Evolutionary conservation across 2,888 invertebrate species (phyloP).

Genomic region (Tetanocera ferruginea): DNA sequence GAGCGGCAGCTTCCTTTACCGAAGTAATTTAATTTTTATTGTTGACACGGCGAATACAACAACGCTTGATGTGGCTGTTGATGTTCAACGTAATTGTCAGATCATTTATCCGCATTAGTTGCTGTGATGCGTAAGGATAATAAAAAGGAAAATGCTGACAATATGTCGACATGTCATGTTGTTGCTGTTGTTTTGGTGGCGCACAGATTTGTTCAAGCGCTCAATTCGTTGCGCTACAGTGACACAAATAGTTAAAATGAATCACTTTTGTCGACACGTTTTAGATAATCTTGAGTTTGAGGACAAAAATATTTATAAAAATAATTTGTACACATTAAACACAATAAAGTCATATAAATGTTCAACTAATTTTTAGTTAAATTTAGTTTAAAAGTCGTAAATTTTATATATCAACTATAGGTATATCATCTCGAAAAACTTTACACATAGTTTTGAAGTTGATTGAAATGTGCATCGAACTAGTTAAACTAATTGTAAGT

Average conservation of each 20-base stretch:
- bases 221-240: slow-evolving; percentile 17
- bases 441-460: no score
- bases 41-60: neutral
- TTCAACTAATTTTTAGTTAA: no score
- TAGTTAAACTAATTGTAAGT: no score
- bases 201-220: slow-evolving; percentile 6
- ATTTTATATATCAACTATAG: no score
- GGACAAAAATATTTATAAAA: no score
- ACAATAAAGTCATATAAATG: no score
- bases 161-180: slow-evolving; percentile 36
- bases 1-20: neutral
- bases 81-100: slow-evolving; percentile 62
- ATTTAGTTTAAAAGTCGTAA: no score
- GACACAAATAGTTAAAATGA: neutral
- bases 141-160: slow-evolving; percentile 26
- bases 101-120: slow-evolving; percentile 68
- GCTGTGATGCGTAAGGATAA: slow-evolving; percentile 43
- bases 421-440: no score
- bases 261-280: no score
- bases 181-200: slow-evolving; percentile 5
- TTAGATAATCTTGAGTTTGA: no score
- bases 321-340: no score
- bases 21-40: slow-evolving; percentile 27
- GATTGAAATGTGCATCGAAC: no score
- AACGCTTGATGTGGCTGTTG: slow-evolving; percentile 27